Conservation (phyloP, 2,888 invertebrate species). For the Coelinius sp. region DNA sequence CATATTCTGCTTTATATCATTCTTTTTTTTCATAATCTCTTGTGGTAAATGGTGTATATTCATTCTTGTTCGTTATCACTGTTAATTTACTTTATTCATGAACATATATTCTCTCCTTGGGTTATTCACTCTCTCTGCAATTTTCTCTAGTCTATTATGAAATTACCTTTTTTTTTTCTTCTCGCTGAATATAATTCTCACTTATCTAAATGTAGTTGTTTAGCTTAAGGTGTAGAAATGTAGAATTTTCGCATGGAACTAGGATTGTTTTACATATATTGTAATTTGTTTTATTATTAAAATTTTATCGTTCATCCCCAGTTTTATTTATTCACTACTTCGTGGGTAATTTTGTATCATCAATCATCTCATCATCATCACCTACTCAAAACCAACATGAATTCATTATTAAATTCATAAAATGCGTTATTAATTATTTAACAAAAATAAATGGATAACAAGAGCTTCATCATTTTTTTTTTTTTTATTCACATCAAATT, state of each 20-base stretch:
- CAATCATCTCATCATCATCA: not conserved
- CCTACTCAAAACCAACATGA: constrained; percentile 28
- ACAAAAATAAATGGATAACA: not conserved
- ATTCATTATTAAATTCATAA: constrained; percentile 34
- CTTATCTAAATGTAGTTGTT: constrained; percentile 4
- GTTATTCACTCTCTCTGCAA: not conserved
- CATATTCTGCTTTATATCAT: constrained; percentile 10
- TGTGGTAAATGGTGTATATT: constrained; percentile 22
- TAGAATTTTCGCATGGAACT: constrained; percentile 23
- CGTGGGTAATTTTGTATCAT: constrained; percentile 5
- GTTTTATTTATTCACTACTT: constrained; percentile 8
- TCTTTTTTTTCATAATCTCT: not conserved
- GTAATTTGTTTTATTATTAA: constrained; percentile 30
- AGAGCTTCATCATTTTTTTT: not conserved
- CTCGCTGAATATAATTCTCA: constrained; percentile 48
- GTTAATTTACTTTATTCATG: not conserved
- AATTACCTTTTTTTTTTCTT: constrained; percentile 25
- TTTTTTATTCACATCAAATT: constrained; percentile 13
- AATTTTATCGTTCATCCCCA: constrained; percentile 2
- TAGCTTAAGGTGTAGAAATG: constrained; percentile 15
- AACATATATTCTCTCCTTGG: not conserved
- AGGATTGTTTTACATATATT: constrained; percentile 28
- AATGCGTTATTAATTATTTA: constrained; percentile 42
- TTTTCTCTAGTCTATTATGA: not conserved
- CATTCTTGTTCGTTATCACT: not conserved